A percentile compares a stretch with the other conserved stretches of the same genome.
These are phyloP conservation scores for Aphelenchoides bicaudatus DNA, from an alignment of 2,888 invertebrate genomes.

Conservation along the genomic window DNA sequence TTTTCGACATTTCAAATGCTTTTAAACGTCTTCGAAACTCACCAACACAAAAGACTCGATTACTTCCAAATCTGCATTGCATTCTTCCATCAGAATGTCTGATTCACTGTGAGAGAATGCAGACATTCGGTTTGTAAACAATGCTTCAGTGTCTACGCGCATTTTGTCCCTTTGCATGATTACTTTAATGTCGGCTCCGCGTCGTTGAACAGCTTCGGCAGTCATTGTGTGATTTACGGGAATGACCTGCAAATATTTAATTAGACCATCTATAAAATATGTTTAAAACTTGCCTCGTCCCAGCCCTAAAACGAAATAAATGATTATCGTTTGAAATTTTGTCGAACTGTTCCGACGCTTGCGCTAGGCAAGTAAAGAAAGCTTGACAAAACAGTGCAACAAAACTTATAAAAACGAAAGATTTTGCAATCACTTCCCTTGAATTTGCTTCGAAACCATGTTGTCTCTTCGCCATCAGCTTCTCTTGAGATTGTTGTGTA, in stretches of 20 bases:
- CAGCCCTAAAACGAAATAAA: too few relatives aligned
- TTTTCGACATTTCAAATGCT: slow-evolving; percentile 14
- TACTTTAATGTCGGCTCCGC: slow-evolving; percentile 84
- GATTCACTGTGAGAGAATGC: slow-evolving; percentile 68
- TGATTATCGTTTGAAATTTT: too few relatives aligned
- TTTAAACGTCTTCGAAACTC: not conserved
- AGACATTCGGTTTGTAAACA: slow-evolving; percentile 90
- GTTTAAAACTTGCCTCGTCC: too few relatives aligned
- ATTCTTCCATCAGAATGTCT: slow-evolving; percentile 68
- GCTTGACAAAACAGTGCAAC: too few relatives aligned
- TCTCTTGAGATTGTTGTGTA: slow-evolving; percentile 73
- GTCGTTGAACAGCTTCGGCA: slow-evolving; percentile 89
- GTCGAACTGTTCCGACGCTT: too few relatives aligned
- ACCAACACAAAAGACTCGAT: slow-evolving; percentile 91
- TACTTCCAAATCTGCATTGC: slow-evolving; percentile 95
- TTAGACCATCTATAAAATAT: too few relatives aligned
- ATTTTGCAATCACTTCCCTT: slow-evolving; percentile 96
- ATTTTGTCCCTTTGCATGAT: slow-evolving; percentile 66
- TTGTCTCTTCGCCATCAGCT: slow-evolving; percentile 64
- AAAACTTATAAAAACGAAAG: too few relatives aligned
- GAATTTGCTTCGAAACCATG: slow-evolving; percentile 91
- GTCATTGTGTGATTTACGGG: slow-evolving; percentile 97
- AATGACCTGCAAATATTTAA: too few relatives aligned
- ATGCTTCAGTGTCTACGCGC: slow-evolving; percentile 82
- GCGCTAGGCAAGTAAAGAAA: too few relatives aligned